Base-by-base conservation (phyloP, 2,888 invertebrate species). In the Zele albiditarsus region DNA sequence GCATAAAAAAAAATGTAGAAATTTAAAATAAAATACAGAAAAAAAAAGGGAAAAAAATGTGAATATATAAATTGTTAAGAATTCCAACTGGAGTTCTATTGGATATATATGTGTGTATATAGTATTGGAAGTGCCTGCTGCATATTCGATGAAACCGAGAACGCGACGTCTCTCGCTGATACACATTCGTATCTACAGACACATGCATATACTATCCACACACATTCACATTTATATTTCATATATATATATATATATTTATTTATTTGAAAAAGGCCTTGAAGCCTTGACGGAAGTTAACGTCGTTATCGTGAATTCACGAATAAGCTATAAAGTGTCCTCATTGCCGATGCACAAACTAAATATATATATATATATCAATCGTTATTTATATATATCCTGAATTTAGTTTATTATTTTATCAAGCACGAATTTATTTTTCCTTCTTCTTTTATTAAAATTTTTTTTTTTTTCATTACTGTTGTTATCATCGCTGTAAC, bases 311-410 rank as follows among this genome's bases (percentile, higher is more conserved):
- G 77, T 71, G 27, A 58, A 77, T 77, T 70, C 67, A 42, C 71
- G 73, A 74, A 74, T 60, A 74, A 73, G 75, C 75, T 77, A 79
- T 79, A 77, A 79, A 79, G 77, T 79, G 71, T 42, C 60, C 77
- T 77, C 75, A 79, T 79, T 75, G 73, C 69, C 69, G 60, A 79
- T 79, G 74, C 77, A 68, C 72, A 74, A 3, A 60, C n/a, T 27
- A 60, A 14, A 60, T 60, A 25, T 27, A 28, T 16, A 27, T n/a
- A 14, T 3, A 60, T 16, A 25, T 2, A 60, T 27, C 10, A 4
- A 27, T 25, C 10, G 2, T 8, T 58, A 6, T 27, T 25, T 58
- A 58, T 58, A 10, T 25, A 58, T 3, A 16, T 60, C n/a, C 4
- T 14, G n/a, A 46, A 46, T 46, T 46, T 46, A 46, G 46, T 3